Evolutionary conservation across 2,113 vertebrate species (phyloP).

Genomic region (Lepisosteus oculatus): DNA sequence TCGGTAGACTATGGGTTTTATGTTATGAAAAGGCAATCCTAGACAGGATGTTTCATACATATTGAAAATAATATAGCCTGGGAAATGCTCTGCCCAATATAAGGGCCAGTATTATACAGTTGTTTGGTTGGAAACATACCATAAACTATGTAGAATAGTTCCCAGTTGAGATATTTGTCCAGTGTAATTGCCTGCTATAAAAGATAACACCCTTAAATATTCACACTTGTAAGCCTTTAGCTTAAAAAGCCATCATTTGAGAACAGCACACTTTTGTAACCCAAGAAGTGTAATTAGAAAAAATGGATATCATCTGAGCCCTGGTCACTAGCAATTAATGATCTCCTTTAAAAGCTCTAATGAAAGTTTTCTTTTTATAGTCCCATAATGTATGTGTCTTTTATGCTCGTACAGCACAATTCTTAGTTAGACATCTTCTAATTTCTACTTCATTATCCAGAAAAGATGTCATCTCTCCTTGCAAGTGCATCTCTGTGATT

Average conservation of each 20-base stretch:
- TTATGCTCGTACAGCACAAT: constrained; percentile 38
- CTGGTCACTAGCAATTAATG: constrained; percentile 9
- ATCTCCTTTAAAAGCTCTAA: constrained; percentile 23
- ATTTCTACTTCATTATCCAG: constrained; percentile 52
- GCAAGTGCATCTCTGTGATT: constrained; percentile 49
- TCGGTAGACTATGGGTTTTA: too few species aligned
- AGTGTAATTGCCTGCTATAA: neutral
- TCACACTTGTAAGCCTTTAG: neutral
- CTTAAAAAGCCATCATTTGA: neutral
- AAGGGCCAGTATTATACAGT: neutral
- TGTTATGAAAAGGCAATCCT: too few species aligned
- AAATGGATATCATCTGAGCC: constrained; percentile 9
- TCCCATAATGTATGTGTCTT: constrained; percentile 25
- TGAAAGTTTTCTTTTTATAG: constrained; percentile 27
- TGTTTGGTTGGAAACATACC: neutral
- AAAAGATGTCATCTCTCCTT: constrained; percentile 45
- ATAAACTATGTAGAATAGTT: neutral
- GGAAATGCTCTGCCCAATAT: too few species aligned
- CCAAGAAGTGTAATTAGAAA: constrained; percentile 13
- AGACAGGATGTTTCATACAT: too few species aligned
- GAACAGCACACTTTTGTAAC: constrained; percentile 4
- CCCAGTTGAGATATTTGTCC: neutral
- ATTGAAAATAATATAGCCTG: too few species aligned
- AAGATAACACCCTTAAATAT: constrained; percentile 10
- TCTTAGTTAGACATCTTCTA: constrained; percentile 38